Base-by-base conservation (phyloP, 2,888 invertebrate species). In the Nomada flava region DNA sequence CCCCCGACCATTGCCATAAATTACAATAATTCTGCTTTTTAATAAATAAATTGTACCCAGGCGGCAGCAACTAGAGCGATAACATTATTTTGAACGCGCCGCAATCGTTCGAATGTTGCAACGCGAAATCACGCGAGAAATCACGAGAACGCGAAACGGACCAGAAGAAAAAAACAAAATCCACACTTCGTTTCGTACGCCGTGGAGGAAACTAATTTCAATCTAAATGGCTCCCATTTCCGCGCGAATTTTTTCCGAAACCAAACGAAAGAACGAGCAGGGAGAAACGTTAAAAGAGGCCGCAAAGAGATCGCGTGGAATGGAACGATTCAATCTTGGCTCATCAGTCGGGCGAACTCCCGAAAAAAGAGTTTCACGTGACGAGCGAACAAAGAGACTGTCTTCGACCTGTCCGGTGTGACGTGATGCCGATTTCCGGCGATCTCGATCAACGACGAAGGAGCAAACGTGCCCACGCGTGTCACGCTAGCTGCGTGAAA, bases 401-500 rank as follows among this genome's bases (percentile, higher is more conserved):
- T 65, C n/a, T 26, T n/a, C 11, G 50, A 18, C 11, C 26, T 13
- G 50, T 18, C 18, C 50, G 20, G 9, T 26, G 26, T n/a, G 50
- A 29, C 52, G 52, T 3, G 29, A 36, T 5, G 20, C 65, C 70
- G 71, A 63, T 76, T 63, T 55, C 63, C 52, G 50, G 57, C 52
- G 64, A 64, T 72, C 63, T 52, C 60, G 67, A 60, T 44, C 60
- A 47, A 47, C 47, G 47, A 36, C 36, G 36, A 36, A 7, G 36
- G 36, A 36, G 36, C 36, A 5, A 36, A 36, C 36, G 36, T 9
- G 36, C 36, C 36, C 36, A 36, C 47, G 71, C 26, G 60, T 50
- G 60, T 79, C 79, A 50, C 57, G 76, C 81, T 69, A 67, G 57
- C 59, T 36, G 75, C 65, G 83, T 47, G 69, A 53, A 74, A 76